A percentile compares a stretch with the other conserved stretches of the same genome.
Conservation (phyloP, 2,113 vertebrate species). For the Clinocottus analis region DNA sequence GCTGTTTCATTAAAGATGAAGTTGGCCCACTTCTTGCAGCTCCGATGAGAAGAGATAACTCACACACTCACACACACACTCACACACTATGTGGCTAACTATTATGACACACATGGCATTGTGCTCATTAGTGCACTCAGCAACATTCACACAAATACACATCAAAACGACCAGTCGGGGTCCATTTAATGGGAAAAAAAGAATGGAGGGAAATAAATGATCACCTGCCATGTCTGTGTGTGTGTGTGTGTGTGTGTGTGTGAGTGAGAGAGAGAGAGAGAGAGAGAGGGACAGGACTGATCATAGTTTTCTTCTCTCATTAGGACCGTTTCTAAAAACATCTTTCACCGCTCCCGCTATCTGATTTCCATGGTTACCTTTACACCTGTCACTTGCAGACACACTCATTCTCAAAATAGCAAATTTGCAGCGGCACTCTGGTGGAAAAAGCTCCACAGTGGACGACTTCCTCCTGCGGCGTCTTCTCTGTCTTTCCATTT, state of each 20-base stretch:
- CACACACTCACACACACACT: not conserved
- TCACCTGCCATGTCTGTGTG: not conserved
- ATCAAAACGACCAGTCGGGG: constrained; percentile 27
- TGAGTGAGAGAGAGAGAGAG: not conserved
- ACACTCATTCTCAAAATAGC: constrained; percentile 17
- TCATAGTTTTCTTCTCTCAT: not conserved
- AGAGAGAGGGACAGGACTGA: not conserved
- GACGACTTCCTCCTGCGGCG: not conserved
- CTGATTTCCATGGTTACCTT: constrained; percentile 39
- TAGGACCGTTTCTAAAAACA: constrained; percentile 31
- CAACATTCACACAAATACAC: constrained; percentile 13
- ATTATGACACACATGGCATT: not conserved
- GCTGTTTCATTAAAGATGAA: constrained; percentile 23
- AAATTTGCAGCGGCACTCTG: not conserved
- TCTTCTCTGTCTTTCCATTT: not conserved
- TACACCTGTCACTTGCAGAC: constrained; percentile 41
- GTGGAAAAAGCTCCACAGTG: not conserved
- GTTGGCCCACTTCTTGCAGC: constrained; percentile 42
- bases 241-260: constrained; percentile 7
- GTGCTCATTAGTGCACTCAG: constrained; percentile 22
- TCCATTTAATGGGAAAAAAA: constrained; percentile 33
- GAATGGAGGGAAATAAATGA: not conserved
- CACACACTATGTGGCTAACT: not conserved
- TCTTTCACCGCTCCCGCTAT: not conserved
- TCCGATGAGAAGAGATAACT: constrained; percentile 27